These are phyloP conservation scores for Chloroclysta siterata DNA, from an alignment of 2,888 invertebrate species.

Conservation along the genomic window DNA sequence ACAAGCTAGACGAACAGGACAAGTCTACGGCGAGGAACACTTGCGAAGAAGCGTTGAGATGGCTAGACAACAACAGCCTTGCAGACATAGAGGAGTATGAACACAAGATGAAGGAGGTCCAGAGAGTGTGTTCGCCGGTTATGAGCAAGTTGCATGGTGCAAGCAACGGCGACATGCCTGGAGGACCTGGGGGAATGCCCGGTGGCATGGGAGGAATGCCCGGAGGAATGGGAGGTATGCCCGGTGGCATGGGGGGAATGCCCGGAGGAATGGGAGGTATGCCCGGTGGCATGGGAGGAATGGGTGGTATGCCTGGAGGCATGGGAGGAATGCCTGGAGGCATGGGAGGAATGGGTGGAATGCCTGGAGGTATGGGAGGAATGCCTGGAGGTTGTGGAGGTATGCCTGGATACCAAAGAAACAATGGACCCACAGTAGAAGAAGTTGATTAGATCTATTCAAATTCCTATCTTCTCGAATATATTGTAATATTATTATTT, in stretches of 20 bases:
- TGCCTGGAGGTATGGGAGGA: too few species aligned
- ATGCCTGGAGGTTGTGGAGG: constrained; percentile 15
- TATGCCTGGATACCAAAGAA: constrained; percentile 29
- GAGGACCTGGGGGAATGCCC: constrained; percentile 82
- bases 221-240: constrained; percentile 28
- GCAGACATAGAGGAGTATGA: constrained; percentile 29
- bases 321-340: constrained; percentile 23
- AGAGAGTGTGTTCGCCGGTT: constrained; percentile 23
- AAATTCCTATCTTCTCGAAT: background rate
- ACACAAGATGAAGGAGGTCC: constrained; percentile 24
- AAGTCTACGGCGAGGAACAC: constrained; percentile 51
- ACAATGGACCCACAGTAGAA: constrained; percentile 32
- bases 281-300: constrained; percentile 4
- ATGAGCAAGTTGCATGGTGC: constrained; percentile 32
- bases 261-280: constrained; percentile 20
- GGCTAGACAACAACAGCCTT: constrained; percentile 86
- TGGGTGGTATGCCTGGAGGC: constrained; percentile 22
- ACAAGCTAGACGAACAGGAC: constrained; percentile 25
- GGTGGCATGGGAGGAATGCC: constrained; percentile 72
- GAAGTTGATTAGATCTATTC: constrained; percentile 27
- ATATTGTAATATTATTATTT: constrained; percentile 1
- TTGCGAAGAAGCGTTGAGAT: constrained; percentile 83
- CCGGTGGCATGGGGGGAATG: constrained; percentile 24
- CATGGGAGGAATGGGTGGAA: too few species aligned
- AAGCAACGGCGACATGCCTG: constrained; percentile 58